Percentiles rank a stretch among this genome's conserved stretches.
phyloP scores from a whole-genome alignment of 1,140 invertebrate genomes.

The Babylonia areolata region DNA sequence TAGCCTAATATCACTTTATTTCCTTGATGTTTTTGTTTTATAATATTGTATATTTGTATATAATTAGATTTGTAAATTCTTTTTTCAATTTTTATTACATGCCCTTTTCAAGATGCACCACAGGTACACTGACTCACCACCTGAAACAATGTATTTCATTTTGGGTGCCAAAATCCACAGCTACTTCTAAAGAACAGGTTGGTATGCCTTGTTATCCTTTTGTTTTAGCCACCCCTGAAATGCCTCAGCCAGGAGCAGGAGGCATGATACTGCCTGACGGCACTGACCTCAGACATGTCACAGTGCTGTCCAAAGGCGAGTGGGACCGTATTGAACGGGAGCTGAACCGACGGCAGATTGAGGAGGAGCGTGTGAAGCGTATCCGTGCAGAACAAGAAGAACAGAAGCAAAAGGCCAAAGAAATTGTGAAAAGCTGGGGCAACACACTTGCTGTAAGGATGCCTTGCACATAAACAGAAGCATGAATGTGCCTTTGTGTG shows the following conservation, averaged over 20 bases:
- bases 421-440: slow-evolving; percentile 74
- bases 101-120: too few relatives aligned
- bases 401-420: slow-evolving; percentile 69
- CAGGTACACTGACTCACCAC: too few relatives aligned
- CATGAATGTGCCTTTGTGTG: not conserved
- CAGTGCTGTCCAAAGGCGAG: slow-evolving; percentile 68
- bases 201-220: too few relatives aligned
- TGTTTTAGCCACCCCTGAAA: slow-evolving; percentile 56
- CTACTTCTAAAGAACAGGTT: too few relatives aligned
- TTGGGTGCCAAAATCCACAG: too few relatives aligned
- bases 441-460: slow-evolving; percentile 75
- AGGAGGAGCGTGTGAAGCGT: slow-evolving; percentile 67
- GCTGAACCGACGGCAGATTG: slow-evolving; percentile 70
- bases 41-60: too few relatives aligned
- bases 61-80: too few relatives aligned
- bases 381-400: slow-evolving; percentile 66
- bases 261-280: slow-evolving; percentile 58
- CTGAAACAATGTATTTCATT: too few relatives aligned
- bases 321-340: slow-evolving; percentile 73
- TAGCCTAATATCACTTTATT: too few relatives aligned
- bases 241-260: slow-evolving; percentile 30
- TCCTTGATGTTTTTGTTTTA: too few relatives aligned
- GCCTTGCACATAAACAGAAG: not conserved
- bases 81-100: too few relatives aligned
- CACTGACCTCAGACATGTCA: slow-evolving; percentile 67